Evolutionary conservation across 2,113 vertebrate genomes (phyloP).

Genomic region (Pollachius pollachius): DNA sequence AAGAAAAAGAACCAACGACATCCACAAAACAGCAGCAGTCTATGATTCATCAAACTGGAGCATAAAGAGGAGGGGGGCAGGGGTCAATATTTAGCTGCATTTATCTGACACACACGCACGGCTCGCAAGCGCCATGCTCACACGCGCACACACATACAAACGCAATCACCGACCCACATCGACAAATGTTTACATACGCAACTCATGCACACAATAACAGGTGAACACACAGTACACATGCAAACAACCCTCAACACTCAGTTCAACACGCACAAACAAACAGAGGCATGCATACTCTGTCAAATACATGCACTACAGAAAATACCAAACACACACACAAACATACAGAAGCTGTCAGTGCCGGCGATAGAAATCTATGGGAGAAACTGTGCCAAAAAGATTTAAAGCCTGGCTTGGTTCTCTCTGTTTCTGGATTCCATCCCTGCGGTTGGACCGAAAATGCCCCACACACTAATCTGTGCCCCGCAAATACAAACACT

Average conservation of each 20-base stretch:
- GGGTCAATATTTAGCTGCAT: no score
- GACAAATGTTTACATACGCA: no score
- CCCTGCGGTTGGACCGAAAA: not conserved
- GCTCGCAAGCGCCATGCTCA: slow-evolving; percentile 9
- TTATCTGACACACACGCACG: slow-evolving; percentile 23
- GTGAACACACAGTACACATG: no score
- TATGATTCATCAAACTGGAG: not conserved
- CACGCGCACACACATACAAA: not conserved
- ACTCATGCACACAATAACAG: no score
- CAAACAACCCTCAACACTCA: no score
- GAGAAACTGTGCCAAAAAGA: slow-evolving; percentile 10
- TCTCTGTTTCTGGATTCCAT: not conserved
- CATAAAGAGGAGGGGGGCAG: not conserved
- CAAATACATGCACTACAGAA: not conserved
- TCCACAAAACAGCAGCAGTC: not conserved
- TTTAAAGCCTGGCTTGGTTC: not conserved
- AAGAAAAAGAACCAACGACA: no score
- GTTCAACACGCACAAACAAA: slow-evolving; percentile 21
- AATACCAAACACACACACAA: not conserved
- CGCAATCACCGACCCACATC: not conserved
- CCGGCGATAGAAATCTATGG: slow-evolving; percentile 12
- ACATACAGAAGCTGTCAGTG: not conserved
- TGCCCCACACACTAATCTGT: not conserved
- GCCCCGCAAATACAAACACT: no score
- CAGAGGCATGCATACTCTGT: not conserved